Evolutionary conservation across 2,113 vertebrate genomes (phyloP), one percentile per base, ranked within the genome.

Genomic region (Chaetodon trifascialis): DNA sequence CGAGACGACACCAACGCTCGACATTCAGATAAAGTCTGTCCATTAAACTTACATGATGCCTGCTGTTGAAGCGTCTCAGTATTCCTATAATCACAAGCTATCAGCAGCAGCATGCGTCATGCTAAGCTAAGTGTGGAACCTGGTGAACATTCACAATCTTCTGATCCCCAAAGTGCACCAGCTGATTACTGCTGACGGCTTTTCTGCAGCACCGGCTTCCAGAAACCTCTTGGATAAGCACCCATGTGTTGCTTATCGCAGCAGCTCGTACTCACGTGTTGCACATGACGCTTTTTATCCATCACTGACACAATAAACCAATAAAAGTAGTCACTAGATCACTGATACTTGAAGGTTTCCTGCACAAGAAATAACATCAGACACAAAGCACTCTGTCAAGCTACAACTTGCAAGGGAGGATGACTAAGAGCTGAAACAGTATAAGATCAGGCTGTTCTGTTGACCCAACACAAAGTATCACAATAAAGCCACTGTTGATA

Each of bases 201-300:
- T 63, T 76, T 58, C 56, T 83, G n/a, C 25, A 58, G 60, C 30
- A 49, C 51, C 17, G 21, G 36, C 40, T 65, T 51, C 21, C 10
- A 58, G 19, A 19, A 44, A 67, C 2, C 42, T 42, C 16, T 4
- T 23, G 60, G 25, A 7, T 17, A 7, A 21, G 30, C 3, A 30
- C 15, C 16, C 17, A n/a, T 10, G 9, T 17, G n/a, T 36, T 10
- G 7, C 19, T 73, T 21, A 47, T 46, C n/a, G 23, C 8, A 36
- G 1, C 30, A 60, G 42, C 19, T 4, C 16, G 44, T 23, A 7
- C n/a, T 19, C 60, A 63, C 17, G 0, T 56, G 21, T 7, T 42
- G 34, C 17, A 15, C 16, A 30, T 30, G 30, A 42, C 40, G 5
- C 40, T 4, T 2, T 73, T 58, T 47, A 15, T 34, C 23, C 10